phyloP scores from a whole-genome alignment of 1,140 invertebrate genomes.

The Drosophila orena region DNA sequence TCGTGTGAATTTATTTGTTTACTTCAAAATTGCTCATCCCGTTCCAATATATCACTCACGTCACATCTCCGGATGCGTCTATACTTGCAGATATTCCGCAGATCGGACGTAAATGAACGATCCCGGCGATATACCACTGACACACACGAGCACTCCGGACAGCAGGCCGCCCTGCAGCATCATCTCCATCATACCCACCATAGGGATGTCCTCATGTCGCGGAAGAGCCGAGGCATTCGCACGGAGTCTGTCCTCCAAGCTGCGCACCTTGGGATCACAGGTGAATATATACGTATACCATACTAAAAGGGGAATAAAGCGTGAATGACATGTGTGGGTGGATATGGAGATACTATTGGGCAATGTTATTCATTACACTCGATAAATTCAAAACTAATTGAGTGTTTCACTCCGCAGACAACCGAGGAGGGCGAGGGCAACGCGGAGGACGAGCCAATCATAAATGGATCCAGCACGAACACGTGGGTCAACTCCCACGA shows the following conservation, averaged over 20 bases:
- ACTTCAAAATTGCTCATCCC: constrained; percentile 32
- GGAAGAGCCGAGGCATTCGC: constrained; percentile 92
- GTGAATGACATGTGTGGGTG: no score
- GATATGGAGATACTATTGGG: no score
- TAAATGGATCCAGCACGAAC: constrained; percentile 73
- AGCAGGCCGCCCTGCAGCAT: constrained; percentile 79
- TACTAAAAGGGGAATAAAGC: no score
- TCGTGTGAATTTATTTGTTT: constrained; percentile 71
- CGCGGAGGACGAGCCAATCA: constrained; percentile 79
- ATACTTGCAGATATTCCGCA: constrained; percentile 55
- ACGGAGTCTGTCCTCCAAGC: constrained; percentile 89
- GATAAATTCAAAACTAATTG: not conserved
- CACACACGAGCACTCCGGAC: constrained; percentile 75
- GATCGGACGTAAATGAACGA: constrained; percentile 83
- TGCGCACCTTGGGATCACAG: constrained; percentile 88
- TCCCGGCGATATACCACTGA: constrained; percentile 78
- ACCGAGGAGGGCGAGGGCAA: constrained; percentile 67
- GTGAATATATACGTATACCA: constrained; percentile 29
- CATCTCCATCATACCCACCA: constrained; percentile 79
- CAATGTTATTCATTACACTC: not conserved
- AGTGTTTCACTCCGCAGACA: constrained; percentile 31
- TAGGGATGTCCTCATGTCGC: constrained; percentile 90
- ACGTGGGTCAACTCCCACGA: constrained; percentile 76
- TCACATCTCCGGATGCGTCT: constrained; percentile 38
- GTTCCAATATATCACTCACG: constrained; percentile 36